Conservation (phyloP, 2,113 vertebrate genomes). For the Bambusicola thoracicus region DNA sequence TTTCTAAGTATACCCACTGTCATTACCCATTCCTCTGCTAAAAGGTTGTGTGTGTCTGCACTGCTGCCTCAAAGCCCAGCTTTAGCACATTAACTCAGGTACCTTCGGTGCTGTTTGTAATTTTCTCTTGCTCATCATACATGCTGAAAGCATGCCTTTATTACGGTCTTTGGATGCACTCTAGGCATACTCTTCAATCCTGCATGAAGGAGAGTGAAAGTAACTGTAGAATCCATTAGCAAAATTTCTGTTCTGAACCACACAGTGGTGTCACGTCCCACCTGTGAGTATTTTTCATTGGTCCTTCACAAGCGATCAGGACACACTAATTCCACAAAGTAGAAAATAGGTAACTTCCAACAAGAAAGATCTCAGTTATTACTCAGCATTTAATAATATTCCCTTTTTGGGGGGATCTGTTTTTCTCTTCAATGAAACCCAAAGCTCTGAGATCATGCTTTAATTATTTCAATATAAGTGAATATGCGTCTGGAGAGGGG, state of each 20-base stretch:
- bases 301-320: too few relatives aligned
- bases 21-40: background rate
- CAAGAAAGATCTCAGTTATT: background rate
- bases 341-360: background rate
- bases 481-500: accelerated
- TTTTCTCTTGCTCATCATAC: background rate
- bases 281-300: too few relatives aligned
- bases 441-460: background rate
- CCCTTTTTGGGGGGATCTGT: background rate
- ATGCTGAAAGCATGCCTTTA: background rate
- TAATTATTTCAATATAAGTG: background rate
- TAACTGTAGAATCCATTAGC: background rate
- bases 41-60: background rate
- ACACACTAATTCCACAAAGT: background rate
- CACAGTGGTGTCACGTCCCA: too few relatives aligned
- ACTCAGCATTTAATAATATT: background rate
- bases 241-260: background rate
- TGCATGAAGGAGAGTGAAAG: background rate
- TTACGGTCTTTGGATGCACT: background rate
- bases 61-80: accelerated
- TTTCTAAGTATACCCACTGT: background rate
- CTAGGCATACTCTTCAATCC: background rate
- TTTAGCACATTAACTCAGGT: background rate
- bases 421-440: background rate
- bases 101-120: background rate